Evolutionary conservation across 1,140 invertebrate genomes (phyloP).

Genomic region (Tribolium madens): DNA sequence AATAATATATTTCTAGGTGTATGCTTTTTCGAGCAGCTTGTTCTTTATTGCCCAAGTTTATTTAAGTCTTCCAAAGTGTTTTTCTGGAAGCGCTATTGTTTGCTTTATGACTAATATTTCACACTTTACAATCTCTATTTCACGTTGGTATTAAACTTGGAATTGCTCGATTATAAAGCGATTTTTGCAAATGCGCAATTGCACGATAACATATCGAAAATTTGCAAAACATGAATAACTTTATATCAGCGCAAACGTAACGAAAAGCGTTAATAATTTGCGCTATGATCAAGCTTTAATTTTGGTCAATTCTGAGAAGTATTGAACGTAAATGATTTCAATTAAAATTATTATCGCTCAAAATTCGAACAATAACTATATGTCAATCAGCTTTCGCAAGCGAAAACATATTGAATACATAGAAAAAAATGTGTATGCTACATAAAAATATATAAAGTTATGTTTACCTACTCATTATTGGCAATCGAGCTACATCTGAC

Average conservation of each 20-base stretch:
- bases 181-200: not conserved
- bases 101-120: conserved; percentile 19
- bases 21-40: conserved; percentile 10
- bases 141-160: not conserved
- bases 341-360: too few species aligned
- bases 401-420: too few species aligned
- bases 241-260: not conserved
- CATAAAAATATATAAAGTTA: too few species aligned
- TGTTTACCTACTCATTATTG: too few species aligned
- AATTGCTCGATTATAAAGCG: not conserved
- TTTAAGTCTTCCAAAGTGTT: conserved; percentile 4
- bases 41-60: conserved; percentile 22
- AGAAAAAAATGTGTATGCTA: too few species aligned
- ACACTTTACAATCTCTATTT: not conserved
- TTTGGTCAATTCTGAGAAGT: too few species aligned
- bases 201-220: not conserved
- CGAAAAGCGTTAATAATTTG: not conserved
- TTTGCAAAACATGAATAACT: not conserved
- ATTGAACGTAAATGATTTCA: too few species aligned
- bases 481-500: not conserved
- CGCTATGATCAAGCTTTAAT: too few species aligned
- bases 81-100: conserved; percentile 8
- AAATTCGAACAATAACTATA: too few species aligned
- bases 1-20: conserved; percentile 16
- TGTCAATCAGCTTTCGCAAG: too few species aligned